phyloP scores from a whole-genome alignment of 2,113 vertebrate genomes.

The Leuciscus idus region DNA sequence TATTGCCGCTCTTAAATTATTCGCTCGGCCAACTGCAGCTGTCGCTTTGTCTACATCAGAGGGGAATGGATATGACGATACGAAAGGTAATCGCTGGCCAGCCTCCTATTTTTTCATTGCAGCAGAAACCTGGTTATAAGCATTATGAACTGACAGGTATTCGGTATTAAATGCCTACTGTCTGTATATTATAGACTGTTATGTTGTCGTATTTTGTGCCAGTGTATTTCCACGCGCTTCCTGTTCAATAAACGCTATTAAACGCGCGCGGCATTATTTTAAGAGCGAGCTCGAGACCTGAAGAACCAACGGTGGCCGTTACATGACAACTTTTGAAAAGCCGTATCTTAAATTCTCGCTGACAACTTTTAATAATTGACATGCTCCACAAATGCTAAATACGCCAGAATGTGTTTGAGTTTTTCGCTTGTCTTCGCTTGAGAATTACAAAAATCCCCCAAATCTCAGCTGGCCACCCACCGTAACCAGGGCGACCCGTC shows the following conservation, averaged over 20 bases:
- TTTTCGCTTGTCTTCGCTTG: background rate
- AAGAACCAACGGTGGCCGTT: background rate
- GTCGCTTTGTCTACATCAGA: constrained; percentile 28
- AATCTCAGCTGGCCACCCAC: constrained; percentile 18
- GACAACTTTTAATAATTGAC: no score
- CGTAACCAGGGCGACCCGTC: constrained; percentile 27
- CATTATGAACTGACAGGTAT: background rate
- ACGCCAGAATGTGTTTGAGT: background rate
- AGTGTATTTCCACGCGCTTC: background rate
- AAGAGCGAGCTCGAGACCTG: background rate
- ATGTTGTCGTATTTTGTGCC: background rate
- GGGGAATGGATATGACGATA: constrained; percentile 44
- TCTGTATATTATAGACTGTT: background rate
- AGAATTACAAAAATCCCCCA: background rate
- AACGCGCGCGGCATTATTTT: constrained; percentile 1
- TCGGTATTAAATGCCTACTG: background rate
- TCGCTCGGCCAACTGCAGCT: constrained; percentile 21
- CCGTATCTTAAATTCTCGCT: background rate
- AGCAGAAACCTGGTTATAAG: background rate
- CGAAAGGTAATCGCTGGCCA: constrained; percentile 51
- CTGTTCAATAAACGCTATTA: constrained; percentile 20
- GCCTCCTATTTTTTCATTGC: constrained; percentile 10
- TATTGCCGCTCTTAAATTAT: background rate
- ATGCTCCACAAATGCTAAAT: background rate
- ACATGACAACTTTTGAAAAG: constrained; percentile 7